Conservation (phyloP, 2,888 invertebrate genomes). For the Eupithecia inturbata region DNA sequence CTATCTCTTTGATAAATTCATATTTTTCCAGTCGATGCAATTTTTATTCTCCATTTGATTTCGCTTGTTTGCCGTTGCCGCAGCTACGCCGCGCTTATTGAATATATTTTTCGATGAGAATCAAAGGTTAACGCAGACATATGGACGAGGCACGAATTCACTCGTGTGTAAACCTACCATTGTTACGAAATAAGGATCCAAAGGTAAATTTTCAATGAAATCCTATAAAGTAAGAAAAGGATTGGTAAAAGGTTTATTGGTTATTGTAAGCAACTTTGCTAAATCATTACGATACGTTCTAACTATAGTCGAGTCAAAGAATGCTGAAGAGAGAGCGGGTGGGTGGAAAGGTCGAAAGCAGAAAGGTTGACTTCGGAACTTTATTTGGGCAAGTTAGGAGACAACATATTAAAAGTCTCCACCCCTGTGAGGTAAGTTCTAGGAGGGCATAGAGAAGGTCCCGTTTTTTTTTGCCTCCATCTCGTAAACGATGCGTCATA, state of each 20-base stretch:
- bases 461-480: too few species aligned
- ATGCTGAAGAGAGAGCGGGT: too few species aligned
- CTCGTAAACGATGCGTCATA: too few species aligned
- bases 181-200: neutral
- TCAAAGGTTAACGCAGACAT: conserved; percentile 37
- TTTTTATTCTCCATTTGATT: conserved; percentile 62
- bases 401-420: too few species aligned
- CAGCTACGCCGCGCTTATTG: conserved; percentile 70
- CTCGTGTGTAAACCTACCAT: neutral
- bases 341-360: too few species aligned
- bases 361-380: too few species aligned
- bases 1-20: conserved; percentile 48
- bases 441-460: too few species aligned
- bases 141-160: neutral
- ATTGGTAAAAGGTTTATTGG: neutral
- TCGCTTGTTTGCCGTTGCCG: conserved; percentile 62
- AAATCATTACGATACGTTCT: neutral
- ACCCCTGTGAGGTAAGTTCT: too few species aligned
- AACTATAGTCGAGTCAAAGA: too few species aligned
- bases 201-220: neutral
- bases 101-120: conserved; percentile 79
- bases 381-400: too few species aligned
- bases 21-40: conserved; percentile 58
- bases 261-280: neutral
- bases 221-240: neutral